Evolutionary conservation across 2,113 vertebrate species (phyloP), one percentile per base, ranked within the genome.

Genomic region (Psilopsiagon aymara): DNA sequence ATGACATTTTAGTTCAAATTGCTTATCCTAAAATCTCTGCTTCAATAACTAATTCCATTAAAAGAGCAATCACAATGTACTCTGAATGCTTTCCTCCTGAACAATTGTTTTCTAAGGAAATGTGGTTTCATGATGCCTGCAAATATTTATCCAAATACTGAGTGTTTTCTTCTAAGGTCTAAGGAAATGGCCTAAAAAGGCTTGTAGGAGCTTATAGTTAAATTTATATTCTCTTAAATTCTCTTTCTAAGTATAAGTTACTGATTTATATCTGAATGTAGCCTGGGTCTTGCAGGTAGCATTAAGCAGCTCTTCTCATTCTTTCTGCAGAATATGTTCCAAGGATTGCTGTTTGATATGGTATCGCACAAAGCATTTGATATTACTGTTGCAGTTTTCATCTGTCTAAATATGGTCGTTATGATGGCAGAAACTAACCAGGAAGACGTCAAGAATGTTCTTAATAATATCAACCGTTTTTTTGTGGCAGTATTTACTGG

Each of bases 331-430:
- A 99, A 99, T 67, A 79, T 94, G 31, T 97, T 98, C 92, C 99
- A 99, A 94, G 98, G 98, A 47, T 97, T 99, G 37, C 97, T 99
- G 76, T 99, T 99, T 53, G 99, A 99, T 86, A 59, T 99, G 2
- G 99, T 99, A 79, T 98, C 98, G 9, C 98, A 98, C 95, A 98
- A 99, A 98, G 98, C 98, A 63, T 99, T 99, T 74, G 99, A 99
- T 87, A 97, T 99, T 75, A 96, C 98, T n/a, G 98, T 99, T 96
- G 98, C 99, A 97, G 96, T 97, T 94, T 98, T 99, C 60, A 99
- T 99, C 92, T 98, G 99, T 46, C 96, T 99, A 49, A 99, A 99
- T 94, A 99, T 99, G 99, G 84, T 99, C 16, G 97, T 98, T 73
- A 99, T 99, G 99, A 99, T 99, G 98, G 98, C 98, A 77, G 99